Base-by-base conservation (phyloP, 2,797 vertebrate genomes). In the Channallabes apus region DNA sequence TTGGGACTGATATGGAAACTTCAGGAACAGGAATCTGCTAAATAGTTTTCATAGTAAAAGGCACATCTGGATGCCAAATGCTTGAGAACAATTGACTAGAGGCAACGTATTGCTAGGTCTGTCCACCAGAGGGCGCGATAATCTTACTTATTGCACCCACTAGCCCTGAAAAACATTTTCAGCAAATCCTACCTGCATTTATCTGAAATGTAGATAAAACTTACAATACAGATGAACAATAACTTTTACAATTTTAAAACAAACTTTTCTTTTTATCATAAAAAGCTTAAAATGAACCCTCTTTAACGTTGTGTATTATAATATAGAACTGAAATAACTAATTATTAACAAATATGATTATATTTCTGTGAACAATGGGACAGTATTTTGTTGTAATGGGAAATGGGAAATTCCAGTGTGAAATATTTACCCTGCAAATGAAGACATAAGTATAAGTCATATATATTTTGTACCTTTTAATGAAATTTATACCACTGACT, bases 71-170 rank as follows among this genome's bases (percentile, higher is more conserved):
- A 27, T 27, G 5, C 3, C 29, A 68, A 38, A 22, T 59, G 59
- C 8, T 22, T 59, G 1, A 24, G 22, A 61, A 20, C 18, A 3
- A 17, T 1, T 20, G 24, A 38, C 3, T 38, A 11, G 35, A 22
- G 1, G 22, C 3, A 46, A 54, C 14, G 17, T 27, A 17, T 51
- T 78, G 38, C 32, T 20, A 0, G 2, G 14, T n/a, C 9, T 2
- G 14, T 61, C 76, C 76, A 78, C 76, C 32, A 78, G 76, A 78
- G 76, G 20, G 76, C 58, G 76, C 29, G 12, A 38, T 20, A 15
- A 61, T 46, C 58, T 78, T 58, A 78, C 18, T 32, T 77, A 58
- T 35, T 76, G 51, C 51, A 8, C 27, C 29, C n/a, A 76, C 18
- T 32, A 29, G 11, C 17, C 29, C 20, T 22, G 18, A 12, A 12